Percentiles rank a stretch among this genome's conserved stretches.
These are phyloP conservation scores for Clostera curtula DNA, from an alignment of 2,888 invertebrate genomes.

Conservation along the genomic window DNA sequence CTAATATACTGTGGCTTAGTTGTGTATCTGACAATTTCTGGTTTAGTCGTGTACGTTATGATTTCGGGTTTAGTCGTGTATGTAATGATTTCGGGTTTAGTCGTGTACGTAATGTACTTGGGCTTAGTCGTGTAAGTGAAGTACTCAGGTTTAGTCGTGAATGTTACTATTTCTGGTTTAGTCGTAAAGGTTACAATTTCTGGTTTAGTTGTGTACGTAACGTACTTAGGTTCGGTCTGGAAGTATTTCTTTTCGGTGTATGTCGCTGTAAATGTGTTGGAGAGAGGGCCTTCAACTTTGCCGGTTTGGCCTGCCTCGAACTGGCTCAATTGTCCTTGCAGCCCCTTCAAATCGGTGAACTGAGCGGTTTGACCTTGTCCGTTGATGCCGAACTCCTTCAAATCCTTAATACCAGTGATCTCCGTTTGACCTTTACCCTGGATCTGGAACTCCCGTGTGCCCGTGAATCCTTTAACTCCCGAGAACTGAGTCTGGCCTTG, in stretches of 20 bases:
- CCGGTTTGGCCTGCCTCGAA: conserved; percentile 17
- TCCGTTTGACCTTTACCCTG: not conserved
- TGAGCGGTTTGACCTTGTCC: conserved; percentile 6
- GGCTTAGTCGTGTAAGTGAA: conserved; percentile 51
- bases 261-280: conserved; percentile 49
- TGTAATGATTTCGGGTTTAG: conserved; percentile 39
- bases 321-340: conserved; percentile 27
- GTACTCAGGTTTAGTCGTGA: conserved; percentile 36
- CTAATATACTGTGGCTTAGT: conserved; percentile 48
- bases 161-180: conserved; percentile 38
- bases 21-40: conserved; percentile 37
- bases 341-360: too few relatives aligned
- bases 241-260: conserved; percentile 54
- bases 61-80: conserved; percentile 40
- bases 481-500: not conserved
- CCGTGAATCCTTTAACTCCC: not conserved
- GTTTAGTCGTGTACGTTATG: conserved; percentile 34
- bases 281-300: conserved; percentile 44
- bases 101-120: conserved; percentile 45
- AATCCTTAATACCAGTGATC: conserved; percentile 1
- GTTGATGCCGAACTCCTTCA: conserved; percentile 10
- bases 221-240: conserved; percentile 46
- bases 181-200: conserved; percentile 32
- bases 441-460: not conserved
- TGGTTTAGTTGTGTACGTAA: conserved; percentile 43